Evolutionary conservation across 2,888 invertebrate genomes (phyloP), one percentile per base, ranked within the genome.

Genomic region (Drosophila flavopinicola): DNA sequence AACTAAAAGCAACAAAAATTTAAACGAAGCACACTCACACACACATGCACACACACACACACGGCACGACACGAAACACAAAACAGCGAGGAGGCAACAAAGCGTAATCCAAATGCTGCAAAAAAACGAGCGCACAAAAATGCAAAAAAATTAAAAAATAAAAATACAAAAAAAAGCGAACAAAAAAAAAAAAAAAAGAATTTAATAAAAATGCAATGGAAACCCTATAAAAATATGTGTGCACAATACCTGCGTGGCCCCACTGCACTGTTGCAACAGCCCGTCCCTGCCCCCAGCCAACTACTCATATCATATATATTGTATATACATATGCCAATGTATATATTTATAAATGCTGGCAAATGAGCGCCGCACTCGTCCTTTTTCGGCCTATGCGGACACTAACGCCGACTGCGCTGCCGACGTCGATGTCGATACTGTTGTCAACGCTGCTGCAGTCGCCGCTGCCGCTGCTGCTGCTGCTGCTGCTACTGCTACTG

Each of bases 91-190:
- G 37, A 70, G 51, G 64, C 72, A 78, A 74, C 78, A 85, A 82
- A 87, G 72, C 79, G 85, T 87, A 87, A 88, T 83, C 82, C 88
- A 88, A 88, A 88, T 82, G 78, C 70, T 70, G 59, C 57, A 60
- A 44, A 61, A 60, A 70, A 23, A 15, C 29, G 45, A 45, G 57
- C 47, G 54, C 58, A 56, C 54, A 24, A 30, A 27, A 27, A 32
- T 49, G 42, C 47, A 53, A 57, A 60, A 61, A 60, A 66, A 60
- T 56, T 51, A 37, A 45, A 66, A 53, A 59, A 30, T 42, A 47
- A 47, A 53, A n/a, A n/a, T n/a, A n/a, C n/a, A n/a, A n/a, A n/a
- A n/a, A n/a, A n/a, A n/a, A n/a, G n/a, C n/a, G n/a, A n/a, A n/a
- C n/a, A n/a, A 56, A 37, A 59, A 51, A 41, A 48, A 54, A 33